Base-by-base conservation (phyloP, 2,797 vertebrate genomes). In the Anguilla marmorata region DNA sequence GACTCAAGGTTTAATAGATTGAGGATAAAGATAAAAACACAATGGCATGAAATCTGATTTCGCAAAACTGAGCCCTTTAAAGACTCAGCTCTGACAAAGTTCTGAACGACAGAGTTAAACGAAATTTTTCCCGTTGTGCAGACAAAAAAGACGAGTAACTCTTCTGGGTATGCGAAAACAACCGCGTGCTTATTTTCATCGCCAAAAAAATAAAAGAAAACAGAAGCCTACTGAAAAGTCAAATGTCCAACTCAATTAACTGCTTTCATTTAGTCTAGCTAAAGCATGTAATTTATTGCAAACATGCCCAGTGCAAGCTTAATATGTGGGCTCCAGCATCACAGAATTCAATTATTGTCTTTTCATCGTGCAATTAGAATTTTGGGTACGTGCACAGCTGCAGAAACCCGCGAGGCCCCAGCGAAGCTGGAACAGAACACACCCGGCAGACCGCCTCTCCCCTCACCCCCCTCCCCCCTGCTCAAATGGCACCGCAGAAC, bases 281-380 rank as follows among this genome's bases (percentile, higher is more conserved):
- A 12, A 84, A 63, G 76, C 66, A 84, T 88, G 83, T 84, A 79
- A 89, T 86, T 86, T 48, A 50, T 85, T 33, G 80, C 80, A 66
- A 84, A 87, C 50, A 72, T 72, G 80, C 76, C 72, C 27, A 24
- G 50, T 72, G 82, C 37, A 87, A 60, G 27, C 45, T 88, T 93
- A 91, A 91, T 92, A 90, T 86, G 69, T 85, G 87, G 87, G 89
- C 86, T 87, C 92, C 91, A 88, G 90, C 90, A 90, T 84, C 87
- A 88, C n/a, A 89, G 86, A 86, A 93, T 93, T 94, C 91, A 92
- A 92, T 95, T 93, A 93, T 90, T 89, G 90, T 89, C 90, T 91
- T 94, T 93, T 93, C 90, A 93, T 94, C 92, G 91, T 84, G 84
- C 91, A 93, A 90, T 94, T 91, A 91, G 88, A 89, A 91, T 27